Percentiles rank a stretch among this genome's conserved stretches.
phyloP scores from a whole-genome alignment of 2,888 invertebrate genomes.

The Lypha dubia region DNA sequence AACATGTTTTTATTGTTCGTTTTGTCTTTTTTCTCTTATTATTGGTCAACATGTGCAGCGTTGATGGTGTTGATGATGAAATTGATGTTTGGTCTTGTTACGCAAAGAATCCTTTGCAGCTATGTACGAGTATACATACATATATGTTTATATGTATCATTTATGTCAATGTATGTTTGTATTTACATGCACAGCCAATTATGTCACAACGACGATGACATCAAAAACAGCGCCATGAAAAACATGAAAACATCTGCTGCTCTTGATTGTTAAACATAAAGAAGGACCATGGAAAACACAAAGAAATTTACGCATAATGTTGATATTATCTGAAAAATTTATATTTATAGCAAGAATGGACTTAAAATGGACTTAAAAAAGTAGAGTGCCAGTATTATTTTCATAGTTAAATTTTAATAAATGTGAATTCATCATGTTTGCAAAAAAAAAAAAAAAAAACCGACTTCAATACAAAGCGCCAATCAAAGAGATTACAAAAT shows the following conservation, averaged over 20 bases:
- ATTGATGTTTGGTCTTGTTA: conserved; percentile 22
- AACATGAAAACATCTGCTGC: conserved; percentile 45
- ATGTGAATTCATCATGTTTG: neutral
- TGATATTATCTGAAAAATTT: conserved; percentile 1
- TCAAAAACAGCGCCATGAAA: conserved; percentile 34
- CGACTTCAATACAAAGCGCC: no score
- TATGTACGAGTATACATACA: neutral
- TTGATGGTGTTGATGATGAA: conserved; percentile 27
- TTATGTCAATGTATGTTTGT: no score
- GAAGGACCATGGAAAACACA: neutral
- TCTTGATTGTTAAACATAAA: conserved; percentile 26
- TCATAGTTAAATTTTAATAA: no score
- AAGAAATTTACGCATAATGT: neutral
- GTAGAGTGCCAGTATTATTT: no score
- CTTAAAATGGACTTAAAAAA: neutral
- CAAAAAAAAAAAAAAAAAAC: neutral
- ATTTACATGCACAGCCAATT: neutral
- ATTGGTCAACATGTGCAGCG: neutral
- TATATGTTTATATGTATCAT: neutral
- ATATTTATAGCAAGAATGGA: neutral
- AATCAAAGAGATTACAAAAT: no score
- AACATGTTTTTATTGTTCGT: conserved; percentile 29
- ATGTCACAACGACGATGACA: conserved; percentile 29
- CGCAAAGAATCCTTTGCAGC: neutral
- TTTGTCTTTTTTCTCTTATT: neutral